phyloP scores from a whole-genome alignment of 2,888 invertebrate genomes.

The Plebejus melissa region DNA sequence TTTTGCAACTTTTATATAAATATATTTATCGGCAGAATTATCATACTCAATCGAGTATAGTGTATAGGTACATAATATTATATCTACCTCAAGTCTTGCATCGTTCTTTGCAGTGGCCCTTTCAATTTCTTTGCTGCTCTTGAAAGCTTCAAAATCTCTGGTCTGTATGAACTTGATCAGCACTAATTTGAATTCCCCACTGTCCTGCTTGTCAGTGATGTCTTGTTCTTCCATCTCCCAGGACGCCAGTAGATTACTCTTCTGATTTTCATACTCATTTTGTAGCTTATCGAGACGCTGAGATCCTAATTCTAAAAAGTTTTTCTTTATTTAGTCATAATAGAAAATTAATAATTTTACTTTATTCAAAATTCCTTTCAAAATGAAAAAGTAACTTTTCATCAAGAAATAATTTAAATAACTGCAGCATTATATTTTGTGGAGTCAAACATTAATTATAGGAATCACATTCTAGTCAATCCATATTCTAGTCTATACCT shows the following conservation, averaged over 20 bases:
- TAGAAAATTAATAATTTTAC: no score
- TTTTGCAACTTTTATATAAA: background rate
- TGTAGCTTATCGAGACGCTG: slow-evolving; percentile 78
- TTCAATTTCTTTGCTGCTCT: slow-evolving; percentile 49
- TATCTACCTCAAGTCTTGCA: slow-evolving; percentile 56
- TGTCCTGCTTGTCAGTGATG: slow-evolving; percentile 70
- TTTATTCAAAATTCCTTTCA: no score
- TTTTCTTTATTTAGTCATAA: no score
- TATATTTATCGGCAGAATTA: background rate
- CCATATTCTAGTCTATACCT: no score
- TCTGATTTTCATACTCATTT: slow-evolving; percentile 77
- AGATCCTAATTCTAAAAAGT: slow-evolving; percentile 72
- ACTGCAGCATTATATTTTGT: no score
- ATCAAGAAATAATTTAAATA: no score
- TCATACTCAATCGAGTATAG: no score
- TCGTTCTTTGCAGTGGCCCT: slow-evolving; percentile 65
- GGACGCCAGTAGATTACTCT: slow-evolving; percentile 70
- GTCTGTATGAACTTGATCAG: slow-evolving; percentile 79
- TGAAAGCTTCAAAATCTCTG: slow-evolving; percentile 55
- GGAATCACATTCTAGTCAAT: no score
- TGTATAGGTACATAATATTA: no score
- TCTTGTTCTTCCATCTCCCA: slow-evolving; percentile 77
- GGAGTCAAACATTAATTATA: no score
- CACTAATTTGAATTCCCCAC: slow-evolving; percentile 78
- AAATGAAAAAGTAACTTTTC: no score